Evolutionary conservation across 1,140 invertebrate species (phyloP).

Genomic region (Neocloeon triangulifer): DNA sequence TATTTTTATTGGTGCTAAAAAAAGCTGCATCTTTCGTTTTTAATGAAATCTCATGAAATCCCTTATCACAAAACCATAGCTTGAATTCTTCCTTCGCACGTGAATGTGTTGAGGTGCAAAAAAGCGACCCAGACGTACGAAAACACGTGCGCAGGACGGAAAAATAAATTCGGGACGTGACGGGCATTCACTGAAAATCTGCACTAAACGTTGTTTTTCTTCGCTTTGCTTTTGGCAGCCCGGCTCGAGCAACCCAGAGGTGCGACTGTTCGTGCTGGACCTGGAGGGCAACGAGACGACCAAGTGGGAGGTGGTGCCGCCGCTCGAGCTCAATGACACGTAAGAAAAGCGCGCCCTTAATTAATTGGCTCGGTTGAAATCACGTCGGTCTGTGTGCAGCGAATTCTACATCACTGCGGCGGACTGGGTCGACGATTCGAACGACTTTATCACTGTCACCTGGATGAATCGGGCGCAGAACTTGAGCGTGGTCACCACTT

Average conservation of each 20-base stretch:
- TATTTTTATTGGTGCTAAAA: no score
- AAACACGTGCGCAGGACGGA: no score
- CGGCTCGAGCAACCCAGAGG: constrained; percentile 62
- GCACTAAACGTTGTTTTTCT: no score
- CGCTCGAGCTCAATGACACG: constrained; percentile 41
- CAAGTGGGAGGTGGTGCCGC: constrained; percentile 40
- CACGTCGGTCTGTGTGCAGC: constrained; percentile 24
- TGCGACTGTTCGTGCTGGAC: constrained; percentile 55
- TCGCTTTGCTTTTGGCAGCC: no score
- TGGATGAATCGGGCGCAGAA: constrained; percentile 87
- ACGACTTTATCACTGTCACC: constrained; percentile 51
- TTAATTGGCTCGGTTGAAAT: constrained; percentile 4
- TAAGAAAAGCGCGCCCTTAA: constrained; percentile 21
- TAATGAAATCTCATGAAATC: not conserved
- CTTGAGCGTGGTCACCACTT: constrained; percentile 54
- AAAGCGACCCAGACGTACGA: no score
- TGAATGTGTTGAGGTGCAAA: no score
- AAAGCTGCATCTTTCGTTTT: not conserved
- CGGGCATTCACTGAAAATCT: no score
- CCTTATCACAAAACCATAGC: not conserved
- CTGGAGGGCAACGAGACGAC: constrained; percentile 40
- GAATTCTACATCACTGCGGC: constrained; percentile 83
- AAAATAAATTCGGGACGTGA: no score
- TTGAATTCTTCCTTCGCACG: no score
- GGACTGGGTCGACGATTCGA: constrained; percentile 54